phyloP scores from a whole-genome alignment of 2,888 invertebrate species.

The Heliothis peltigera region DNA sequence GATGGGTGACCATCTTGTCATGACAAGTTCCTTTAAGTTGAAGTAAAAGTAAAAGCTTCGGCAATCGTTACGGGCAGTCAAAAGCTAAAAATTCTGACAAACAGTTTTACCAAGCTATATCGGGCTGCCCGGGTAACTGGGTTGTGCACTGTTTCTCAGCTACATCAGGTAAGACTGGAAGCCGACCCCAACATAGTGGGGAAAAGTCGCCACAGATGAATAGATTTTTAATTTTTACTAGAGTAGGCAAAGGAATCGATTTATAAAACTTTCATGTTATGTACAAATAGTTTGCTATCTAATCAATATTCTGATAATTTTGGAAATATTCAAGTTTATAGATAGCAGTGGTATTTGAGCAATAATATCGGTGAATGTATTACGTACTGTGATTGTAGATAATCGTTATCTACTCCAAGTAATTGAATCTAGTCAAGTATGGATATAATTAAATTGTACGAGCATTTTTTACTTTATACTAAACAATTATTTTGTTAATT shows the following conservation, averaged over 20 bases:
- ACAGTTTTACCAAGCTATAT: too few relatives aligned
- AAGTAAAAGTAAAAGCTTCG: too few relatives aligned
- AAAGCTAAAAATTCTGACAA: too few relatives aligned
- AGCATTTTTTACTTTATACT: constrained; percentile 9
- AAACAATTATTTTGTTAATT: too few relatives aligned
- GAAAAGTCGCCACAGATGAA: too few relatives aligned
- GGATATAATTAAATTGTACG: constrained; percentile 5
- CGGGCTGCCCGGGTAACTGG: too few relatives aligned
- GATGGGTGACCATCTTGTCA: too few relatives aligned
- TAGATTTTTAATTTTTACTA: constrained; percentile 6
- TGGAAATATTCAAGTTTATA: constrained; percentile 23
- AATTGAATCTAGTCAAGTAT: constrained; percentile 14
- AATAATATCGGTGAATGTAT: constrained; percentile 25
- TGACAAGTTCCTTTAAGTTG: too few relatives aligned
- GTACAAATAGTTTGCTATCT: constrained; percentile 33
- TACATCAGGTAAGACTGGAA: too few relatives aligned
- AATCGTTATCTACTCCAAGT: constrained; percentile 21
- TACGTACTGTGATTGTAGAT: constrained; percentile 16
- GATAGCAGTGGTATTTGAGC: constrained; percentile 25
- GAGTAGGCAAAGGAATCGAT: constrained; percentile 7
- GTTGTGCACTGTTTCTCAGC: too few relatives aligned
- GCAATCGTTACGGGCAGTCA: too few relatives aligned
- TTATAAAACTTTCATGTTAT: constrained; percentile 8
- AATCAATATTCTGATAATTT: constrained; percentile 40
- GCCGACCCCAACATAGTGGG: too few relatives aligned